Conservation (phyloP, 2,888 invertebrate genomes). For the Gonocerus acuteangulatus region DNA sequence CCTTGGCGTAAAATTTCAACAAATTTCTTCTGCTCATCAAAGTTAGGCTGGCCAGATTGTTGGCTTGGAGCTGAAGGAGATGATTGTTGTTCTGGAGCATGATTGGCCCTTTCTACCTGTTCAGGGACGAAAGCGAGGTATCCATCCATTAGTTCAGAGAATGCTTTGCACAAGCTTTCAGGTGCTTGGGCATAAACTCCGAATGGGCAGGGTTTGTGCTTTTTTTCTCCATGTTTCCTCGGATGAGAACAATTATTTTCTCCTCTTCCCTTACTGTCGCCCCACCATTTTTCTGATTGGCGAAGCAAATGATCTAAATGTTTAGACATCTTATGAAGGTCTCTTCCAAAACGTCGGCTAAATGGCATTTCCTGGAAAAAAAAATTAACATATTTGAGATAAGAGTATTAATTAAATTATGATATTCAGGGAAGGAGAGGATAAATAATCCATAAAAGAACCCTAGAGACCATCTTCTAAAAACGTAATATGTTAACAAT, state of each 20-base stretch:
- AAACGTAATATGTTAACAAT: no score
- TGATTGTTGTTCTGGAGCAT: not conserved
- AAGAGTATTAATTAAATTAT: no score
- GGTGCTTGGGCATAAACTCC: not conserved
- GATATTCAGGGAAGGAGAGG: no score
- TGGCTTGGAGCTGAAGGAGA: not conserved
- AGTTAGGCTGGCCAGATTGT: not conserved
- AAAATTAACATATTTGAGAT: not conserved
- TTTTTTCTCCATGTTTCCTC: not conserved
- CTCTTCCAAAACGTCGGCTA: constrained; percentile 7
- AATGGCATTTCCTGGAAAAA: constrained; percentile 12
- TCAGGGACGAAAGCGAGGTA: no score
- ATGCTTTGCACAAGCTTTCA: no score
- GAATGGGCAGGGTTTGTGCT: constrained; percentile 3
- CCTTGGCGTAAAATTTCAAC: constrained; percentile 3
- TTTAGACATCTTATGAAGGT: constrained; percentile 9
- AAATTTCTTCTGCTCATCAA: constrained; percentile 15
- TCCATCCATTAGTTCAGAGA: no score
- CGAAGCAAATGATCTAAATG: constrained; percentile 8
- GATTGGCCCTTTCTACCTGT: not conserved
- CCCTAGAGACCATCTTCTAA: no score
- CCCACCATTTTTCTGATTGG: not conserved
- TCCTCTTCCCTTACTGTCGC: constrained; percentile 5
- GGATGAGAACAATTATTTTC: not conserved
- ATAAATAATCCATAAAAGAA: no score